phyloP scores from a whole-genome alignment of 1,140 invertebrate species.

The Dendroctonus valens region DNA sequence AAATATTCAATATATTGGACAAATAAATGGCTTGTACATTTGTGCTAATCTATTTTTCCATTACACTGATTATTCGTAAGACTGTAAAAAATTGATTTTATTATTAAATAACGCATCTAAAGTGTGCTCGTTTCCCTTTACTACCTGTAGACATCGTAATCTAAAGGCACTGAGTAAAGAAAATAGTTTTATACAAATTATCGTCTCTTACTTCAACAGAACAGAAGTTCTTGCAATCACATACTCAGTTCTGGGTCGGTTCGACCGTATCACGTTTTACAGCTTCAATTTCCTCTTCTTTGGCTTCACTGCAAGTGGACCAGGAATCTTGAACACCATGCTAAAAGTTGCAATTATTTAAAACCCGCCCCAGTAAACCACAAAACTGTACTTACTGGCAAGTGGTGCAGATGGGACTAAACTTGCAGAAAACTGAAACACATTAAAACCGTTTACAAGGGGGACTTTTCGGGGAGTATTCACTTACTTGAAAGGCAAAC shows the following conservation, averaged over 20 bases:
- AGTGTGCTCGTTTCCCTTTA: background rate
- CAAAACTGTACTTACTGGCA: conserved; percentile 78
- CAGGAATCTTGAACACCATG: conserved; percentile 79
- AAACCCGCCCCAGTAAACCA: background rate
- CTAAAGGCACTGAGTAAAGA: too few relatives aligned
- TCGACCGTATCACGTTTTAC: conserved; percentile 32
- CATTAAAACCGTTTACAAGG: conserved; percentile 1
- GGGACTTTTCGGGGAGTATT: conserved; percentile 20
- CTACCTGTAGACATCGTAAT: background rate
- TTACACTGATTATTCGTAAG: too few relatives aligned
- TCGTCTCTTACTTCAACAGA: background rate
- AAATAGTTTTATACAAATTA: background rate
- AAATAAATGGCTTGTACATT: too few relatives aligned
- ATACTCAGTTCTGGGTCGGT: background rate
- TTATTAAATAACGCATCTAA: background rate
- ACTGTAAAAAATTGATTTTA: too few relatives aligned
- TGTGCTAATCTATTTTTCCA: too few relatives aligned
- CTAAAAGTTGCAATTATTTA: conserved; percentile 57
- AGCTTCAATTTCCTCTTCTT: conserved; percentile 71
- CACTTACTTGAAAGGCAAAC: conserved; percentile 91
- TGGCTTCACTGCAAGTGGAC: conserved; percentile 65
- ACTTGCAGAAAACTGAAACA: conserved; percentile 90
- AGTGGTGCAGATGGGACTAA: conserved; percentile 95
- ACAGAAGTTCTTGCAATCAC: background rate
- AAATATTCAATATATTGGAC: too few relatives aligned